Conservation (phyloP, 2,888 invertebrate species). For the Spodoptera littoralis region DNA sequence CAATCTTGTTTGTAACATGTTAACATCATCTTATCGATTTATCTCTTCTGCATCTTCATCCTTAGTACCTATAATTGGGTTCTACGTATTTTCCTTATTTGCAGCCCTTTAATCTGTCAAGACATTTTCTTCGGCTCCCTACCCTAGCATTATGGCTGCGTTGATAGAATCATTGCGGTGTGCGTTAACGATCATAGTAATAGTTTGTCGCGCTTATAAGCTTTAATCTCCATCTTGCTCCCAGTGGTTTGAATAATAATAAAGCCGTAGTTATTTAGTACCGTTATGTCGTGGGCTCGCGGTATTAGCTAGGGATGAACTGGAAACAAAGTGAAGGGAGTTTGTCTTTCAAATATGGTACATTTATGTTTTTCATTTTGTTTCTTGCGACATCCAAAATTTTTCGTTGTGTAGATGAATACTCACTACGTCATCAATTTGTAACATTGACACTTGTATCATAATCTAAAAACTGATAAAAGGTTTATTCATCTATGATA, state of each 20-base stretch:
- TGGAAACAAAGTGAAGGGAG: conserved; percentile 3
- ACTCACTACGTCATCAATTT: too few species aligned
- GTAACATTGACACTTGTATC: too few species aligned
- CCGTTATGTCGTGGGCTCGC: conserved; percentile 41
- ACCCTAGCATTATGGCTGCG: conserved; percentile 31
- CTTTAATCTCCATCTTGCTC: conserved; percentile 47
- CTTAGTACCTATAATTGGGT: conserved; percentile 6
- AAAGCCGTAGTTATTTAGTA: conserved; percentile 38
- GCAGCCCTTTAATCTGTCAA: conserved; percentile 38
- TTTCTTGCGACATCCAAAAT: too few species aligned
- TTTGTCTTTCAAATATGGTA: conserved; percentile 5
- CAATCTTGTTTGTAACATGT: conserved; percentile 25
- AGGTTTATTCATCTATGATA: too few species aligned
- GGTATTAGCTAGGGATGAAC: conserved; percentile 33
- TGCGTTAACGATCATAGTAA: conserved; percentile 32
- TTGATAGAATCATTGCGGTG: conserved; percentile 51
- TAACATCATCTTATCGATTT: conserved; percentile 17
- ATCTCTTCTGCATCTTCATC: conserved; percentile 14
- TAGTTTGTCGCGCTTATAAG: conserved; percentile 50
- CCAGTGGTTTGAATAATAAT: conserved; percentile 50
- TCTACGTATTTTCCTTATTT: conserved; percentile 25
- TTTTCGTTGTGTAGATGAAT: too few species aligned
- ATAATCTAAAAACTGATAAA: too few species aligned
- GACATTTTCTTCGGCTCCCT: conserved; percentile 28
- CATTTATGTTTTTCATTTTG: too few species aligned